phyloP scores from a whole-genome alignment of 2,797 vertebrate genomes.

The Trematomus bernacchii region DNA sequence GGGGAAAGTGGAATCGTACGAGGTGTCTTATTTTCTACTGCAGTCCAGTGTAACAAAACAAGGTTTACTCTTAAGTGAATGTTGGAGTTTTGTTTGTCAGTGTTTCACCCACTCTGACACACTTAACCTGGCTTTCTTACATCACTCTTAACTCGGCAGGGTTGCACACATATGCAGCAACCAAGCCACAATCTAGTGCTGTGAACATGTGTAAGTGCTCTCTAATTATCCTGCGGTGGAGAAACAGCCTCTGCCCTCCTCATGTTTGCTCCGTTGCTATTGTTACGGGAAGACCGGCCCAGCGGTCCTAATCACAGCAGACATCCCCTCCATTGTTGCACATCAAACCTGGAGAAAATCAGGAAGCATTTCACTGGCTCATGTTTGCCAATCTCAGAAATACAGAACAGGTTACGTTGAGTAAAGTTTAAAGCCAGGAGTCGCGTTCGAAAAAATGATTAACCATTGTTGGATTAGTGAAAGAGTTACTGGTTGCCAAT shows the following conservation, averaged over 20 bases:
- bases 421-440: neutral
- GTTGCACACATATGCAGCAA: slow-evolving; percentile 35
- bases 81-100: slow-evolving; percentile 15
- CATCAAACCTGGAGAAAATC: slow-evolving; percentile 53
- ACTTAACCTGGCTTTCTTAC: slow-evolving; percentile 26
- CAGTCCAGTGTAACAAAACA: neutral
- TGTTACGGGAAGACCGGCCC: slow-evolving; percentile 59
- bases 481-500: neutral
- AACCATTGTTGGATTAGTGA: neutral
- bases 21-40: slow-evolving; percentile 6
- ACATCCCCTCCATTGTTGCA: slow-evolving; percentile 71
- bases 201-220: slow-evolving; percentile 51
- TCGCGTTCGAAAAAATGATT: neutral
- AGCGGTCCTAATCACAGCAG: slow-evolving; percentile 49
- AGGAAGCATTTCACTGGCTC: slow-evolving; percentile 55
- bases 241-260: slow-evolving; percentile 44
- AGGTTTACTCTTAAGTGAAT: neutral
- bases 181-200: slow-evolving; percentile 12
- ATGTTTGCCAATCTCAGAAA: neutral
- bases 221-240: slow-evolving; percentile 48
- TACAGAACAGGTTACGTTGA: slow-evolving; percentile 8
- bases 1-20: neutral
- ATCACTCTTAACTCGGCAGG: slow-evolving; percentile 29
- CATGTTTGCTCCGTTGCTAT: slow-evolving; percentile 69
- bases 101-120: slow-evolving; percentile 13